These are phyloP conservation scores for Gymnobelideus leadbeateri DNA, from an alignment of 2,113 vertebrate genomes.

Conservation along the genomic window DNA sequence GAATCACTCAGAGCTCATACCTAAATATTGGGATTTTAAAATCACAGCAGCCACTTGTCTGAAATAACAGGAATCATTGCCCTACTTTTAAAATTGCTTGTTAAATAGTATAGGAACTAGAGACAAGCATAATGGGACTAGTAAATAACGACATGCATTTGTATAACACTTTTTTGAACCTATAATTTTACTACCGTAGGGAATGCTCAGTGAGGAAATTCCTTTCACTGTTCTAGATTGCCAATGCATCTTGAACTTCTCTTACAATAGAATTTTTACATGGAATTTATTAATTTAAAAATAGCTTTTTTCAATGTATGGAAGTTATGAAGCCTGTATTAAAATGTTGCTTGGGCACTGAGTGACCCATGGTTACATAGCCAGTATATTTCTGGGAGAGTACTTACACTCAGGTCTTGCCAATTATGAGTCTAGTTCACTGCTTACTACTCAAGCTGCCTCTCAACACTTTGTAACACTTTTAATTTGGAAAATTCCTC, in stretches of 20 bases:
- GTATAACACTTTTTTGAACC: neutral
- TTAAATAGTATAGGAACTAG: conserved; percentile 14
- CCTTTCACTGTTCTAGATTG: neutral
- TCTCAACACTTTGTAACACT: neutral
- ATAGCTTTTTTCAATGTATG: neutral
- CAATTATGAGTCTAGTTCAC: neutral
- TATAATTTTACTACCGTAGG: neutral
- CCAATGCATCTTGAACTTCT: neutral
- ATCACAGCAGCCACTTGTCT: neutral
- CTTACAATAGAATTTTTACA: neutral
- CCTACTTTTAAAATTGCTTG: neutral
- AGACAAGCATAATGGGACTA: neutral
- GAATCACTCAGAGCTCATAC: conserved; percentile 52
- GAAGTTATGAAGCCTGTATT: neutral
- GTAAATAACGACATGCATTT: neutral
- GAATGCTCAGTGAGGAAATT: neutral
- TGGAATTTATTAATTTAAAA: neutral
- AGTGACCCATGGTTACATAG: neutral
- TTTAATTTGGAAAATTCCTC: neutral
- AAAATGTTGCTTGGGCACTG: neutral
- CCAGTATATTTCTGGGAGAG: neutral
- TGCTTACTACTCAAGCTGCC: neutral
- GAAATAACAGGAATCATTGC: neutral
- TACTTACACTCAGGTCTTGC: neutral
- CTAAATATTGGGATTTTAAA: conserved; percentile 44